These are phyloP conservation scores for Agrochola lychnidis DNA, from an alignment of 2,888 invertebrate species.

Conservation along the genomic window DNA sequence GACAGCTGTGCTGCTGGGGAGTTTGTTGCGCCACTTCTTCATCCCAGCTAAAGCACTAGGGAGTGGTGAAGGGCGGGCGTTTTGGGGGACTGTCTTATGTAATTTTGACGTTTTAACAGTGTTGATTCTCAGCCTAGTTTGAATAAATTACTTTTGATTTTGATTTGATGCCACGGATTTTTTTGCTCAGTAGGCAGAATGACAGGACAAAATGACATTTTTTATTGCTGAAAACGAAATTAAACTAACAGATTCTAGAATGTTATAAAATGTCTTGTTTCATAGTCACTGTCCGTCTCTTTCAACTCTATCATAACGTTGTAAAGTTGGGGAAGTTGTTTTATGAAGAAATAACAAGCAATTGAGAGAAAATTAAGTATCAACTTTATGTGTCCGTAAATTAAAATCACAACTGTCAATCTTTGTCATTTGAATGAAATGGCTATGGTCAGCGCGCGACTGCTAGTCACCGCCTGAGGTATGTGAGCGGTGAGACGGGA, in stretches of 20 bases:
- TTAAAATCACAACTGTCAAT: not conserved
- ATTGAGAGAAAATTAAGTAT: not conserved
- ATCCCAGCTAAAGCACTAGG: too few species aligned
- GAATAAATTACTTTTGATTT: too few species aligned
- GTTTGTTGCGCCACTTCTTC: too few species aligned
- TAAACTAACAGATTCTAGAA: not conserved
- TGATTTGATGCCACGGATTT: not conserved
- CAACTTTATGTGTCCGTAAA: not conserved
- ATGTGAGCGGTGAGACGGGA: too few species aligned
- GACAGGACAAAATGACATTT: not conserved
- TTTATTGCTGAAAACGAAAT: not conserved
- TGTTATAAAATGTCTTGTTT: not conserved
- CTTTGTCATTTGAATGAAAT: not conserved
- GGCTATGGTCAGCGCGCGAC: too few species aligned
- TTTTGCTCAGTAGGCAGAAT: not conserved
- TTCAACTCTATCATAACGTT: not conserved
- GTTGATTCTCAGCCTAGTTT: too few species aligned
- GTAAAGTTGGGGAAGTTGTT: not conserved
- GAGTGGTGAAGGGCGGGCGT: too few species aligned
- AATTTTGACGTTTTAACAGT: too few species aligned
- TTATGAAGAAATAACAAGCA: not conserved
- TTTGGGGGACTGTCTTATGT: too few species aligned
- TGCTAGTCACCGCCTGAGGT: too few species aligned
- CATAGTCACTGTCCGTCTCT: not conserved
- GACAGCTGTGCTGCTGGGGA: too few species aligned